Percentiles rank a stretch among this genome's conserved stretches.
phyloP scores from a whole-genome alignment of 2,797 vertebrate genomes.

The Intellagama lesueurii region DNA sequence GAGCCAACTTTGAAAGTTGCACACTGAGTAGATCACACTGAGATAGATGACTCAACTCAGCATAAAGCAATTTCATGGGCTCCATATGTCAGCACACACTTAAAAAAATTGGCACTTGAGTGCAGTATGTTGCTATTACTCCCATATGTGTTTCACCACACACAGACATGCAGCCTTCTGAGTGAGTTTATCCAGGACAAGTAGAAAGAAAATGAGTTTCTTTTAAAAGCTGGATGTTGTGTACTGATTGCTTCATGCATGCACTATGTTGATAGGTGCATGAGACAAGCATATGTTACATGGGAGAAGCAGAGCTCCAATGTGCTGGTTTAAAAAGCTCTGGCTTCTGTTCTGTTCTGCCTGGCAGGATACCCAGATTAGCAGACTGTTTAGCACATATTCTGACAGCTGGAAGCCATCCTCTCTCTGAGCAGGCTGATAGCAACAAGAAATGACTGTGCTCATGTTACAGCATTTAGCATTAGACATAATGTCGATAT shows the following conservation, averaged over 20 bases:
- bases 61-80: not conserved
- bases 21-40: not conserved
- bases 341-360: slow-evolving; percentile 40
- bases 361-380: slow-evolving; percentile 19
- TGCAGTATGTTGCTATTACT: not conserved
- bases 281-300: not conserved
- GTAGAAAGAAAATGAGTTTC: not conserved
- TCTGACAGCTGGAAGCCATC: slow-evolving; percentile 31
- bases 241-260: not conserved
- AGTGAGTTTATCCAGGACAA: not conserved
- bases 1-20: not conserved
- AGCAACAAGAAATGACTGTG: slow-evolving; percentile 40
- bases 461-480: slow-evolving; percentile 40
- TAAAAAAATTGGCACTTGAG: too few relatives aligned
- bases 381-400: slow-evolving; percentile 23
- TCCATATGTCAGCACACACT: not conserved
- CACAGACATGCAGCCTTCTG: not conserved
- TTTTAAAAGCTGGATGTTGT: not conserved
- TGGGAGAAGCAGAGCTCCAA: not conserved
- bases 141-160: not conserved
- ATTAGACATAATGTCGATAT: slow-evolving; percentile 3
- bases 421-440: slow-evolving; percentile 33
- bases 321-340: not conserved
- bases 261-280: not conserved
- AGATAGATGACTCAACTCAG: not conserved